These are phyloP conservation scores for Hymenopus coronatus DNA, from an alignment of 2,888 invertebrate species.

Conservation along the genomic window DNA sequence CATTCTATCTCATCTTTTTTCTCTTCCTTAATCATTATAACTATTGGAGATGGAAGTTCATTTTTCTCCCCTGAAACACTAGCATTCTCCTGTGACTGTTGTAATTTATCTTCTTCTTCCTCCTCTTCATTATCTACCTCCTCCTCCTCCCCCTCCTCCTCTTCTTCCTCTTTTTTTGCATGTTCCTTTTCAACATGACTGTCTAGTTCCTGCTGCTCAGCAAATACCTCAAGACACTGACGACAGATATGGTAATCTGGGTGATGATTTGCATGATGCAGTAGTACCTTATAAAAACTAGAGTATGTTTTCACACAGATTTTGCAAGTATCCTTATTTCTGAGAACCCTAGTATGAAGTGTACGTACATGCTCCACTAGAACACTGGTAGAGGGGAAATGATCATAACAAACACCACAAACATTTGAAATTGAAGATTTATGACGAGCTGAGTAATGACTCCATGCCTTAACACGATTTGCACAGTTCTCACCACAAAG, in stretches of 20 bases:
- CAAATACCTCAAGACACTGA: constrained; percentile 58
- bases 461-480: constrained; percentile 19
- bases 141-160: constrained; percentile 32
- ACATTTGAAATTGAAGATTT: constrained; percentile 55
- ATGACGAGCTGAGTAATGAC: constrained; percentile 43
- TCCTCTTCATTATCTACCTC: background rate
- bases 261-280: constrained; percentile 58
- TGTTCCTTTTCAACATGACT: constrained; percentile 47
- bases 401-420: constrained; percentile 57
- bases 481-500: constrained; percentile 28
- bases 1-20: background rate
- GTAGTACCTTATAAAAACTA: constrained; percentile 58
- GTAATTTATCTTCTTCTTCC: constrained; percentile 38
- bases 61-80: constrained; percentile 17
- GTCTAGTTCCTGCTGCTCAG: constrained; percentile 51
- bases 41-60: background rate
- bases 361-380: constrained; percentile 55
- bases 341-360: constrained; percentile 51
- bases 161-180: background rate
- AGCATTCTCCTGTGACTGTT: constrained; percentile 28
- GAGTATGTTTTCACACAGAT: constrained; percentile 60
- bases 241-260: constrained; percentile 58
- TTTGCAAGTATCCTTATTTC: constrained; percentile 54
- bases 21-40: background rate
- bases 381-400: constrained; percentile 55